Base-by-base conservation (phyloP, 2,888 invertebrate genomes). In the Romanomermis culicivorax region DNA sequence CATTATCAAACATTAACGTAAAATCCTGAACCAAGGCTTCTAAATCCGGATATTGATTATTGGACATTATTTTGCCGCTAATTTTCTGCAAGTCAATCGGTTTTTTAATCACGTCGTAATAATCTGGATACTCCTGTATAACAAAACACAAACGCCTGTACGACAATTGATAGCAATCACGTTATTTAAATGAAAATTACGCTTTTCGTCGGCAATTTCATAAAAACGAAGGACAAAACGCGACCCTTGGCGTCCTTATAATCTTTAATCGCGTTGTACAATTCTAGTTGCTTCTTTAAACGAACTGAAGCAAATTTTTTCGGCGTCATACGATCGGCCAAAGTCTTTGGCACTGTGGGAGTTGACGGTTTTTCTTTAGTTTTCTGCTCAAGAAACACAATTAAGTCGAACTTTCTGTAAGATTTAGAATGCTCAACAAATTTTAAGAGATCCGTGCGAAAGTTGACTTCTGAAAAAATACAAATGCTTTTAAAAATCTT, bases 21-120 rank as follows among this genome's bases (percentile, higher is more conserved):
- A 67, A 58, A 55, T 67, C 67, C n/a, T 61, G 58, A 14, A 64
- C 56, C 7, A 67, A 55, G 26, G 36, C 54, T 3, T 58, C 57
- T 23, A 53, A 42, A 20, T 2, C 17, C 1, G 42, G 30, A 29
- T 57, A 54, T 25, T 47, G 26, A 23, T 29, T 26, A 3, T 20
- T 27, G 2, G 47, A 24, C 24, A 25, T 85, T 29, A 86, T 72
- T 65, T 85, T 85, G 55, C 83, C 82, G 0, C 84, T 82, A 57
- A 97, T 89, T 66, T 81, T 81, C 67, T 89, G 88, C 80, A 97
- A 80, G 69, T 95, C 93, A 66, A 97, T 86, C 0, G 97, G 95
- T 61, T 82, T 83, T 65, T 86, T 87, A 55, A 97, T 95, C 0
- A 93, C 81, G 68, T 93, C 89, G 68, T 91, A 95, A 71, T 97